Conservation (phyloP, 2,113 vertebrate genomes). For the Zosterops borbonicus region DNA sequence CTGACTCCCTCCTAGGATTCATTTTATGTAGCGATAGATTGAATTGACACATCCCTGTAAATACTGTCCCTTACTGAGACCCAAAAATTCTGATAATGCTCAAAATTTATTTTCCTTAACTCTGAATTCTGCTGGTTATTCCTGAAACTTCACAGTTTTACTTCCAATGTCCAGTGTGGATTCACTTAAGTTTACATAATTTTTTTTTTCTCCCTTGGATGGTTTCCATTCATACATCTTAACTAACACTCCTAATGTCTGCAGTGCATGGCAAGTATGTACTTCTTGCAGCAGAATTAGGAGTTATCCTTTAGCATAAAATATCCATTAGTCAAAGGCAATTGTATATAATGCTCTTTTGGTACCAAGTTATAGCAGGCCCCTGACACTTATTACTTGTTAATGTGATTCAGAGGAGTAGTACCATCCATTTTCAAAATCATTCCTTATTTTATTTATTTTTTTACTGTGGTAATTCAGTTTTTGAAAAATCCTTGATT, state of each 20-base stretch:
- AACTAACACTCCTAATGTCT: not conserved
- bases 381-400: not conserved
- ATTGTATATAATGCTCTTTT: not conserved
- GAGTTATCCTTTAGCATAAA: constrained; percentile 23
- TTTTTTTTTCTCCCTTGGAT: not conserved
- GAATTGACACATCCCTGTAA: not conserved
- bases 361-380: not conserved
- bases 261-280: not conserved
- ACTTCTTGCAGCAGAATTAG: not conserved
- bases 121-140: not conserved
- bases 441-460: not conserved
- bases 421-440: not conserved
- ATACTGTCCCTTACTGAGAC: not conserved
- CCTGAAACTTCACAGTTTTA: not conserved
- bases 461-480: not conserved
- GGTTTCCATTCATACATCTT: not conserved
- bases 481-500: not conserved
- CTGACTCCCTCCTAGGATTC: not conserved
- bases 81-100: not conserved
- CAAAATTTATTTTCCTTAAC: not conserved
- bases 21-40: not conserved
- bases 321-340: constrained; percentile 2
- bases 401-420: not conserved
- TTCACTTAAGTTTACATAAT: not conserved
- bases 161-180: not conserved